Evolutionary conservation across 2,113 vertebrate genomes (phyloP), one percentile per base, ranked within the genome.

Genomic region (Bagarius yarrelli): DNA sequence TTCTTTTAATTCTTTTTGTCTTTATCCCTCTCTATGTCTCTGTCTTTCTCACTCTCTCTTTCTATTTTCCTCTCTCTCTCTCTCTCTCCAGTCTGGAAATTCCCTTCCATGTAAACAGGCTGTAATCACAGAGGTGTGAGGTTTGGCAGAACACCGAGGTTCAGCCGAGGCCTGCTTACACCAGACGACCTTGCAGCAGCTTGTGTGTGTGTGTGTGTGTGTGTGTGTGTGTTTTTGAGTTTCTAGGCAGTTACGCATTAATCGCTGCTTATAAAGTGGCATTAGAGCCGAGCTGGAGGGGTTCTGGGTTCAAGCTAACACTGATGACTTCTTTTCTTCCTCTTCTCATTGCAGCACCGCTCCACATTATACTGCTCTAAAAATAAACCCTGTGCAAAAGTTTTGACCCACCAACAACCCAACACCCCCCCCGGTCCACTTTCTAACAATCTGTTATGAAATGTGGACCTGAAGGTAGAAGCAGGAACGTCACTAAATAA

Each of bases 81-180:
- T 56, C 14, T 36, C 64, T 63, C 64, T 6, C 63, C 44, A 36
- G 71, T 19, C 56, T 82, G 84, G 84, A 82, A 85, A 85, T 71
- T 85, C 80, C 81, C 83, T 53, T 72, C 19, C 77, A 76, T 72
- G 74, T 82, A 85, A 80, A 82, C 57, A 74, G 84, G 47, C 81
- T 80, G 77, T 80, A 80, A 83, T 85, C 84, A 82, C 25, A 60
- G 84, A 85, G 81, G 84, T 82, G 84, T 85, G 74, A 82, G 84
- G 77, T 59, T 69, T 85, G 84, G 84, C 80, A 85, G 72, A 56
- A 63, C 56, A 80, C 77, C 2, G 25, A 64, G 73, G 84, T 85
- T 85, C 84, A 83, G 78, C 57, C 56, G 25, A 79, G 84, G 81
- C 84, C 84, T 85, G 8, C 84, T 85, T 36, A 85, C 76, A 85